phyloP scores from a whole-genome alignment of 2,113 vertebrate species.

The Microcebus jonahi region DNA sequence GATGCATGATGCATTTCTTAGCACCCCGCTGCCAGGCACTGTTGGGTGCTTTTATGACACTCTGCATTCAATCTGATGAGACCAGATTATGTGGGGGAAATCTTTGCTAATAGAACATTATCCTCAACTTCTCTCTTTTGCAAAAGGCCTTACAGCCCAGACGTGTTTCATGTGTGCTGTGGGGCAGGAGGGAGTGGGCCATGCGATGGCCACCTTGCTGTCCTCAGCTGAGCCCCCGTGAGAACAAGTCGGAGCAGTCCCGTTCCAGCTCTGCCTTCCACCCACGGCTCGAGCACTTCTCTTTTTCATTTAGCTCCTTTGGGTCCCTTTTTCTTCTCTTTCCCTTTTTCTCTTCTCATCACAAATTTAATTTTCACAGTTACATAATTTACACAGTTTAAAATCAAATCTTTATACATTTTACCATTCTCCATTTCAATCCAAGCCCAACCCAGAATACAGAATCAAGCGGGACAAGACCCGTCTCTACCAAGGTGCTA shows the following conservation, averaged over 20 bases:
- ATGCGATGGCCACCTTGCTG: neutral
- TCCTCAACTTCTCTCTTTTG: neutral
- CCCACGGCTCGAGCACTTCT: no score
- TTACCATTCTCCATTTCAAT: neutral
- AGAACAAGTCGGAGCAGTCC: neutral
- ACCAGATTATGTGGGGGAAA: no score
- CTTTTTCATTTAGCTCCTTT: neutral
- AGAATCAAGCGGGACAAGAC: neutral
- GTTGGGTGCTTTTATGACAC: no score
- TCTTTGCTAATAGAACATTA: neutral
- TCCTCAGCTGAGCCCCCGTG: no score
- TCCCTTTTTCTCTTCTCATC: neutral
- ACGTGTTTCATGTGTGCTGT: neutral
- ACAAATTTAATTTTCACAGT: constrained; percentile 25
- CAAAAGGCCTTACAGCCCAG: neutral
- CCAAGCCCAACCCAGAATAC: constrained; percentile 7
- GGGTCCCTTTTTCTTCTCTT: neutral
- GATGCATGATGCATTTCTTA: no score
- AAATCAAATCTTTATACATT: neutral
- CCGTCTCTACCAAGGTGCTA: neutral
- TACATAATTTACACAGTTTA: neutral
- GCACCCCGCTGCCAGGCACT: fast-evolving
- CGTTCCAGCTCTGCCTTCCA: neutral
- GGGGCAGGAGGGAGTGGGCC: neutral
- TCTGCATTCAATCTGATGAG: neutral